Evolutionary conservation across 2,797 vertebrate species (phyloP), one percentile per base, ranked within the genome.

Genomic region (Pseudochirops corinnae): DNA sequence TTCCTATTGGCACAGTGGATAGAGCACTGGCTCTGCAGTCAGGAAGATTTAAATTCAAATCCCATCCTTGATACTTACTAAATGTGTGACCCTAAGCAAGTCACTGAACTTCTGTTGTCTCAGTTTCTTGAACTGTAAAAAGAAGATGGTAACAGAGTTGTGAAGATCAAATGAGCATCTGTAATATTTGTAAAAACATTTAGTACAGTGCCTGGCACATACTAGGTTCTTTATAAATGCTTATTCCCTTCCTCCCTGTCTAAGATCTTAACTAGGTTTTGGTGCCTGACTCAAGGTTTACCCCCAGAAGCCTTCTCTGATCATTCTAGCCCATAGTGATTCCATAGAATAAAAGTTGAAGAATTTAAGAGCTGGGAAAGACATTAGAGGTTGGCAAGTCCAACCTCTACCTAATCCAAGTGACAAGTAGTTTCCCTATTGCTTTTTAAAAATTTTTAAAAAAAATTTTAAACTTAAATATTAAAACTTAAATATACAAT

Each of bases 171-270:
- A 82, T 24, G 67, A 82, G n/a, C 53, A 11, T 55, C 10, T 55
- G 21, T 21, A 46, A 82, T 82, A 82, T 82, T 82, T 82, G n/a
- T 39, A 74, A 74, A 74, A 46, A 82, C 14, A 46, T 18, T 82
- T 39, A 82, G n/a, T 82, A 39, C 0, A 39, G 6, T 82, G 67
- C n/a, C n/a, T 24, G n/a, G n/a, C 58, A 60, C 58, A 60, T 60
- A 33, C 10, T 16, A 67, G 60, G 60, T 67, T 13, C 39, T 87
- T 26, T 50, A 39, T 4, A 11, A 50, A 28, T 87, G 39, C 39
- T 50, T 87, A 50, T 87, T 87, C 9, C 16, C 33, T 3, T n/a
- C 4, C 3, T 9, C 14, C 1, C 7, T 39, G 0, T 5, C 10
- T 10, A 1, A 31, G 24, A 39, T 21, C 33, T 87, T 53, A 33